Percentiles rank a stretch among this genome's conserved stretches.
Evolutionary conservation across 64 coral and sea anemone species (phyloP).

Genomic region (Pocillopora damicornis): DNA sequence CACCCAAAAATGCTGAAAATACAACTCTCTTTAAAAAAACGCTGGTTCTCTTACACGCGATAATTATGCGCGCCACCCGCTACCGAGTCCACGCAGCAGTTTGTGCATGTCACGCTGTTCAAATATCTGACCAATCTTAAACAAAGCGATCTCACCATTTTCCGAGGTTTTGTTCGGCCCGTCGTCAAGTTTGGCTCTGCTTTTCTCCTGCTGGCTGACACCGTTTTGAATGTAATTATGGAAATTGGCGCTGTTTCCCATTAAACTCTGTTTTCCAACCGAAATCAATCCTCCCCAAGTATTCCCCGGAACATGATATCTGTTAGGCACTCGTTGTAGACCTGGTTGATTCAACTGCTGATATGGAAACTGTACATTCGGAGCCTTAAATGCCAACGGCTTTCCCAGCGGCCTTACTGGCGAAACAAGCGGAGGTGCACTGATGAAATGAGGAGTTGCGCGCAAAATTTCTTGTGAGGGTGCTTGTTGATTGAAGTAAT

Average conservation of each 20-base stretch:
- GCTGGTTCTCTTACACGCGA: no score
- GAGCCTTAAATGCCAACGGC: background rate
- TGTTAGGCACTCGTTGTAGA: background rate
- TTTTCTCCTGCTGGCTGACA: background rate
- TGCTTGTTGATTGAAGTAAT: constrained; percentile 4
- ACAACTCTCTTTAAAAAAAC: no score
- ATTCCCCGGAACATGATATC: background rate
- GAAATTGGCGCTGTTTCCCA: background rate
- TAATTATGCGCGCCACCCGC: no score
- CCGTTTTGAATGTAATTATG: background rate
- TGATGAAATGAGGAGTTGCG: background rate
- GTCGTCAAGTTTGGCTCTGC: background rate
- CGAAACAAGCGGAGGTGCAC: background rate
- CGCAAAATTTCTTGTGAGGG: background rate
- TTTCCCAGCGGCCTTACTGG: background rate
- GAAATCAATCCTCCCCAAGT: background rate
- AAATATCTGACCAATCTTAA: no score
- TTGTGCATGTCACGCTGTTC: no score
- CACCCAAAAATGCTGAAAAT: no score
- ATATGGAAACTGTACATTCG: background rate
- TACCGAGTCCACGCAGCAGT: no score
- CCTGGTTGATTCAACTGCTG: background rate
- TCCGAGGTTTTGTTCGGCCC: background rate
- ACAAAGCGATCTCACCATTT: background rate
- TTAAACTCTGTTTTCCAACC: background rate